Conservation (phyloP, 2,888 invertebrate genomes). For the Agrypnus murinus region DNA sequence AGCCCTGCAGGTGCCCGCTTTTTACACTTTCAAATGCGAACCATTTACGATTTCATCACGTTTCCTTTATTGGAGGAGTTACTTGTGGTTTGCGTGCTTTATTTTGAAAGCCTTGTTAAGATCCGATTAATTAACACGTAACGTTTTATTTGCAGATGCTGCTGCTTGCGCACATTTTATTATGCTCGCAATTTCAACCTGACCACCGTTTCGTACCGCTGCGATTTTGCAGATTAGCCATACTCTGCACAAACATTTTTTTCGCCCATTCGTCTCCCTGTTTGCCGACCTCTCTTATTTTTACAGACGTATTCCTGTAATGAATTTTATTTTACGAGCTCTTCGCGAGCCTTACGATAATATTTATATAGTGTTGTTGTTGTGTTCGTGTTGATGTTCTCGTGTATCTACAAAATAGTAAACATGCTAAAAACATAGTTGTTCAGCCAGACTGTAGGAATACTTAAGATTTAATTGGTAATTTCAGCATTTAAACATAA, state of each 20-base stretch:
- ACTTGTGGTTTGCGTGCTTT: conserved; percentile 51
- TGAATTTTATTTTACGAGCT: conserved; percentile 42
- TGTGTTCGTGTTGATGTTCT: no score
- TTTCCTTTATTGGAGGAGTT: conserved; percentile 54
- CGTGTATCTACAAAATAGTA: no score
- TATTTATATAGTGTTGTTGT: background rate
- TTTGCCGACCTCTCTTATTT: conserved; percentile 23
- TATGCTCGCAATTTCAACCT: conserved; percentile 39
- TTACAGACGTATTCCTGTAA: conserved; percentile 40
- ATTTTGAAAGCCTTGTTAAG: conserved; percentile 52
- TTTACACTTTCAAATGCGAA: conserved; percentile 59
- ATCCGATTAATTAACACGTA: conserved; percentile 55
- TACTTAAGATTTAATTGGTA: no score
- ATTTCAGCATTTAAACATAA: no score
- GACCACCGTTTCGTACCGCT: conserved; percentile 26
- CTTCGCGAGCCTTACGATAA: conserved; percentile 21
- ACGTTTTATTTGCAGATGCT: conserved; percentile 46
- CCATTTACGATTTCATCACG: conserved; percentile 57
- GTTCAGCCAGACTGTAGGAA: no score
- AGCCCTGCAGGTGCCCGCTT: conserved; percentile 59
- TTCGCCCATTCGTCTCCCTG: conserved; percentile 29
- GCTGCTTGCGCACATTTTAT: conserved; percentile 38
- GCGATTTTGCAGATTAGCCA: conserved; percentile 41
- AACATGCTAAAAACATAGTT: no score
- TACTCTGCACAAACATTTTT: conserved; percentile 35